These are phyloP conservation scores for Nephrotoma guestfalica DNA, from an alignment of 2,888 invertebrate genomes.

Conservation along the genomic window DNA sequence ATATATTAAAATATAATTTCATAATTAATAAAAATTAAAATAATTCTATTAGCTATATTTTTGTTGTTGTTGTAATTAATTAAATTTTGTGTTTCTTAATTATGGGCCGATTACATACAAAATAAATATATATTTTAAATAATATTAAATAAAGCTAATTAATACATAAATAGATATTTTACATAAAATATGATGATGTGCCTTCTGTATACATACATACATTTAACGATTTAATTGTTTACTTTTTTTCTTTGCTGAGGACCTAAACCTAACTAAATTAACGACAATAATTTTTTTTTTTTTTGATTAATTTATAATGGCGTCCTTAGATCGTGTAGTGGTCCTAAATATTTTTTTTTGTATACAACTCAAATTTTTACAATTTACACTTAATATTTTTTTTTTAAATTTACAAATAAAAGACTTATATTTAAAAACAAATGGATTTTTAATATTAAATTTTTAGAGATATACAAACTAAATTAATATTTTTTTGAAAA, in stretches of 20 bases:
- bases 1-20: not conserved
- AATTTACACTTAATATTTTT: not conserved
- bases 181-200: not conserved
- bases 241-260: not conserved
- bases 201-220: not conserved
- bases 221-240: not conserved
- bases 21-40: too few species aligned
- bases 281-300: not conserved
- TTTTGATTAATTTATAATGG: not conserved
- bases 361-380: not conserved
- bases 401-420: not conserved
- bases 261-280: not conserved
- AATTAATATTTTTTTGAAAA: not conserved
- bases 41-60: not conserved
- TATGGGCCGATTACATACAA: not conserved
- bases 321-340: not conserved
- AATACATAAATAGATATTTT: not conserved
- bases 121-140: not conserved
- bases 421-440: not conserved
- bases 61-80: not conserved
- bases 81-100: not conserved
- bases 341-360: not conserved
- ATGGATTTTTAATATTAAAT: not conserved
- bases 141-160: not conserved
- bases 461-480: not conserved